Base-by-base conservation (phyloP, 2,888 invertebrate genomes). In the Athalia cordata region DNA sequence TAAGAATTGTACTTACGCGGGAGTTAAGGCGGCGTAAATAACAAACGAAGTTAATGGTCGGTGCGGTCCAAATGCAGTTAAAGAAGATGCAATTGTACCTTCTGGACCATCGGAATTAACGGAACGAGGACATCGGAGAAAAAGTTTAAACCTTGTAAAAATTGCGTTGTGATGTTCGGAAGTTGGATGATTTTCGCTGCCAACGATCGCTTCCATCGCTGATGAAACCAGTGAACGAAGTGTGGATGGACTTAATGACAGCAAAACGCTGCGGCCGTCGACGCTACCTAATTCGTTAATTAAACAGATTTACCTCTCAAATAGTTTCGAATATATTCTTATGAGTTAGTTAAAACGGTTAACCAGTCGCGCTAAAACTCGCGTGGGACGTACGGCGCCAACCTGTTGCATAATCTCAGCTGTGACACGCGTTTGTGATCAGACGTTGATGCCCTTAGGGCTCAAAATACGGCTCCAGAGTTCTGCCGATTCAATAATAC, bases 391-490 rank as follows among this genome's bases (percentile, higher is more conserved):
- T 83, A 83, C 87, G 90, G 89, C 89, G 89, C 89, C 90, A 89
- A 90, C 89, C 90, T 90, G 90, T 90, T 90, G 90, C 90, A 87
- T 87, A 86, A 88, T 62, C 59, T 47, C 47, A 29, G 55, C 7
- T 15, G 59, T 59, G 59, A 59, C 57, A 62, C 75, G 75, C 62
- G 62, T n/a, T 49, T 49, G 0, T 61, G 9, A 4, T 47, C 43
- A 75, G 55, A 59, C 50, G 45, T 13, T 9, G 43, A 49, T n/a
- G 45, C 43, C 9, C n/a, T 15, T 8, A 66, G 66, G 45, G n/a
- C 52, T 47, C 11, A 5, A 57, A 49, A 47, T 29, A 45, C n/a
- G 9, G 5, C 13, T 66, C 29, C n/a, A 77, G 47, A 65, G 11
- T 49, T 77, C 11, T 13, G 57, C 5, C 5, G 29, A 13, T 72